Percentiles rank a stretch among this genome's conserved stretches.
phyloP scores from a whole-genome alignment of 2,113 vertebrate species.

The Nothobranchius furzeri region DNA sequence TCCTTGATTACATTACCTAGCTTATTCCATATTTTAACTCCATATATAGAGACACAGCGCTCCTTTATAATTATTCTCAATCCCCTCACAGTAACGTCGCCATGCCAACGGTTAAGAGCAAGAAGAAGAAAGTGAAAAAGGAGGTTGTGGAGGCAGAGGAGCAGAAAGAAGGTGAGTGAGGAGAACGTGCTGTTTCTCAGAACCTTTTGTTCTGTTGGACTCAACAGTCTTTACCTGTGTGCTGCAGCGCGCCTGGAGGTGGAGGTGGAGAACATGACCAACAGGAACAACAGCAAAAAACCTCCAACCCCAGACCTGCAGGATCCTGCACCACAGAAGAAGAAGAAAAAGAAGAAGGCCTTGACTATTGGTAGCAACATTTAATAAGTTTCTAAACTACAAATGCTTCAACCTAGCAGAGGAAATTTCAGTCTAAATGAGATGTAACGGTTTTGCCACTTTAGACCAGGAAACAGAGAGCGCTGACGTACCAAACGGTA shows the following conservation, averaged over 20 bases:
- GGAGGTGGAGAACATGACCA: slow-evolving; percentile 68
- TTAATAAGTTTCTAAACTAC: not conserved
- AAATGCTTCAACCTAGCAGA: no score
- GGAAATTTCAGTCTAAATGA: not conserved
- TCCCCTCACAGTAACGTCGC: not conserved
- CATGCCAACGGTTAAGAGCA: slow-evolving; percentile 85
- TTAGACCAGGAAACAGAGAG: slow-evolving; percentile 63
- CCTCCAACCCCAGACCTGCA: slow-evolving; percentile 77
- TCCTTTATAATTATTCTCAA: not conserved
- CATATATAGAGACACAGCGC: no score
- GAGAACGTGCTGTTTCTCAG: not conserved
- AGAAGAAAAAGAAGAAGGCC: slow-evolving; percentile 84
- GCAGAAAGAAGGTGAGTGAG: slow-evolving; percentile 55
- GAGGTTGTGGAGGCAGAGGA: slow-evolving; percentile 79
- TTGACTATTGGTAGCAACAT: slow-evolving; percentile 55
- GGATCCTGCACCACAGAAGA: slow-evolving; percentile 79
- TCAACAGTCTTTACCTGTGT: not conserved
- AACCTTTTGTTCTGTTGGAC: not conserved
- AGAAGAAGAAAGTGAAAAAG: slow-evolving; percentile 89
- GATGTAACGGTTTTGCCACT: not conserved
- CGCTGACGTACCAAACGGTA: slow-evolving; percentile 79
- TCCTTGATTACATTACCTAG: no score
- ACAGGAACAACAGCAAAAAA: slow-evolving; percentile 77
- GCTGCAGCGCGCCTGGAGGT: slow-evolving; percentile 61
- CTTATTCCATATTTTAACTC: no score